Conservation (phyloP, 1,140 invertebrate genomes). For the Calephelis nemesis region DNA sequence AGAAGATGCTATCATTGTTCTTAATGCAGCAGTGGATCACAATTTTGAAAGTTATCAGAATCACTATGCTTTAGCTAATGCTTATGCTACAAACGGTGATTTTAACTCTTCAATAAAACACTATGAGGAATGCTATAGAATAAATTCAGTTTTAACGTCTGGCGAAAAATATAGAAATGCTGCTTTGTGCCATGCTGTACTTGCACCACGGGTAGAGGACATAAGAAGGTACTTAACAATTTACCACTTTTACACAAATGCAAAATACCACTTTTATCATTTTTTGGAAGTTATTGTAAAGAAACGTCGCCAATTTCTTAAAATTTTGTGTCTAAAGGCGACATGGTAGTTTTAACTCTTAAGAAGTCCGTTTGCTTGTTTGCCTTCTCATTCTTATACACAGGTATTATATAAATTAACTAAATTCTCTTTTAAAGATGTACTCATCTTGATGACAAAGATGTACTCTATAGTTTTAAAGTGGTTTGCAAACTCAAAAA, state of each 20-base stretch:
- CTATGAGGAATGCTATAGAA: slow-evolving; percentile 85
- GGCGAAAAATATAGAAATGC: slow-evolving; percentile 82
- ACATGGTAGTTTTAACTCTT: no score
- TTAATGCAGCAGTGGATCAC: slow-evolving; percentile 90
- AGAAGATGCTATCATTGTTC: slow-evolving; percentile 88
- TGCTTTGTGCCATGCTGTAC: slow-evolving; percentile 84
- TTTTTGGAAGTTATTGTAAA: no score
- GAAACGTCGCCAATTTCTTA: no score
- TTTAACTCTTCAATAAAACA: slow-evolving; percentile 83
- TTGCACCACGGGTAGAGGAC: slow-evolving; percentile 81
- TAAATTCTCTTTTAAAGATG: no score
- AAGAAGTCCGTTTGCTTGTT: no score
- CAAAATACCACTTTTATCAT: no score
- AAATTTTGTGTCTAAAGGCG: no score
- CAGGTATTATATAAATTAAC: no score
- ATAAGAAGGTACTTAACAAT: slow-evolving; percentile 27
- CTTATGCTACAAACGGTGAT: slow-evolving; percentile 85
- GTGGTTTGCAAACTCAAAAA: no score
- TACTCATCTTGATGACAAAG: no score
- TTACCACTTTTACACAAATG: background rate
- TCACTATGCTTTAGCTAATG: slow-evolving; percentile 89
- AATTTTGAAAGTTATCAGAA: slow-evolving; percentile 85
- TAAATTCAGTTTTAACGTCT: slow-evolving; percentile 76
- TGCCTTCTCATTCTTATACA: no score
- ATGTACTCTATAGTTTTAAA: no score